Evolutionary conservation across 1,140 invertebrate species (phyloP).

Genomic region (Lysiphlebus fabarum): DNA sequence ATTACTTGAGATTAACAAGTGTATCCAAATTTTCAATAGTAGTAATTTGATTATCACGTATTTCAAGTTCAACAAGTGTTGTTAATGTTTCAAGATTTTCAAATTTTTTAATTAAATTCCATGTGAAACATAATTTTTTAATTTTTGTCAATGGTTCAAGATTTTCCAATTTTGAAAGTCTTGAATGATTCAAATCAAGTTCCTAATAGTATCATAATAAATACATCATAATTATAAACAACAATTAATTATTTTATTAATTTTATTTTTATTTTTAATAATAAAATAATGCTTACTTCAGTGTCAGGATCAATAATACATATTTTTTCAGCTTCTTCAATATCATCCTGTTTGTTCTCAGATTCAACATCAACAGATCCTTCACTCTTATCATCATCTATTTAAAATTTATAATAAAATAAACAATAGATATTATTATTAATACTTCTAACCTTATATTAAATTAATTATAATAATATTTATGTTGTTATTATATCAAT

Average conservation of each 20-base stretch:
- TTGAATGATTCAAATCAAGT: constrained; percentile 84
- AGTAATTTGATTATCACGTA: constrained; percentile 95
- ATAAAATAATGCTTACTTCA: constrained; percentile 36
- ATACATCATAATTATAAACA: not conserved
- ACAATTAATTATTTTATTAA: not conserved
- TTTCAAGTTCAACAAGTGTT: constrained; percentile 81
- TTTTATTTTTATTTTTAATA: constrained; percentile 9
- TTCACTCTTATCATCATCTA: constrained; percentile 38
- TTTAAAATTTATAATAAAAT: constrained; percentile 23
- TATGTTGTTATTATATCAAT: not conserved
- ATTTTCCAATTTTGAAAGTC: constrained; percentile 78
- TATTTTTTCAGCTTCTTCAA: constrained; percentile 45
- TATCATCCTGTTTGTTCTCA: constrained; percentile 33
- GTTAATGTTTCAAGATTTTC: constrained; percentile 76
- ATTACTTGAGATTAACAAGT: constrained; percentile 86
- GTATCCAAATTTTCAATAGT: constrained; percentile 84
- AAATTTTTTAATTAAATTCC: constrained; percentile 95
- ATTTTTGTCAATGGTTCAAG: constrained; percentile 71
- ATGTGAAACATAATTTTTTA: constrained; percentile 80
- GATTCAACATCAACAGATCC: constrained; percentile 31
- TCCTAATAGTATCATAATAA: constrained; percentile 51
- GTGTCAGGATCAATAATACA: constrained; percentile 48
- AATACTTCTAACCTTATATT: not conserved
- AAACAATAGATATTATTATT: not conserved
- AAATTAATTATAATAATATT: too few relatives aligned